Base-by-base conservation (phyloP, 2,888 invertebrate species). In the Galeruca laticollis region DNA sequence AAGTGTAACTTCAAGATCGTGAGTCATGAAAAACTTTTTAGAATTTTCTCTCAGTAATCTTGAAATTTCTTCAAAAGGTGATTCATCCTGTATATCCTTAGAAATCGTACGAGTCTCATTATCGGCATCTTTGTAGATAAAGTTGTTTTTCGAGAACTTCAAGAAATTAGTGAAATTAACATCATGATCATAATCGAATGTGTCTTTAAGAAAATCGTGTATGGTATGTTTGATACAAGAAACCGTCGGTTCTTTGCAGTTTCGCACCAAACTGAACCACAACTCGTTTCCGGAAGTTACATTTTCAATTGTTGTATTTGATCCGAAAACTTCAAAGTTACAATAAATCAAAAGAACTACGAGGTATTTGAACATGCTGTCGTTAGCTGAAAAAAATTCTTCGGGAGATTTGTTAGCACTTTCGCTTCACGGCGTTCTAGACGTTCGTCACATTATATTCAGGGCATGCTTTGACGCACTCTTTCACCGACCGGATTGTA, bases 151-250 rank as follows among this genome's bases (percentile, higher is more conserved):
- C 2, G 75, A 71, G 57, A 85, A 86, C 59, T 81, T 90, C 86
- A 80, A 92, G 83, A 77, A 91, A 88, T 82, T 90, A 88, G 69
- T 91, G 26, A 85, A 75, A 61, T 80, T 72, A 60, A 82, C 70
- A 67, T 83, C 81, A 13, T 76, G 69, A 3, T 70, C 74, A 51
- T 88, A 87, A 52, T 89, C 88, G 62, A 95, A 86, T 31, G 90
- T 90, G 35, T 89, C 88, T 75, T 92, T 90, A 72, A 95, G 84
- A 79, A 92, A 94, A n/a, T 88, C 86, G 80, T 92, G 92, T 37
- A 94, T 90, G 80, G 92, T 93, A 79, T 91, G 92, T 79, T 93
- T 93, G 67, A 95, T 90, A 82, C 95, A 95, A 75, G 90, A 89
- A 80, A 92, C 87, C 71, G 92, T 88, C 18, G 93, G 90, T 62